Evolutionary conservation across 2,888 invertebrate genomes (phyloP).

Genomic region (Cephus nigrinus): DNA sequence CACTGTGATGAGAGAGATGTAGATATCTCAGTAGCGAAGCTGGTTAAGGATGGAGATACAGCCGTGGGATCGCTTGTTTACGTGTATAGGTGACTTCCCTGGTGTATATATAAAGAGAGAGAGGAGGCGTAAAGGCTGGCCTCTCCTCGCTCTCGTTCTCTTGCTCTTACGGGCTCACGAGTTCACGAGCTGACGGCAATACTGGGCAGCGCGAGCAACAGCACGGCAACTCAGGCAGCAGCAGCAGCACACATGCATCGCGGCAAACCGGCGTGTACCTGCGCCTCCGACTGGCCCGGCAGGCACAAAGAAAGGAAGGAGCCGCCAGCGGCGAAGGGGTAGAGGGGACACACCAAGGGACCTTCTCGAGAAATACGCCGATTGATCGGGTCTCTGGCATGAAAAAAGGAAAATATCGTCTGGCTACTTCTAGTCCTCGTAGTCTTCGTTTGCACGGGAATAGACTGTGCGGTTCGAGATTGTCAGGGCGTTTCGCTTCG

Average conservation of each 20-base stretch:
- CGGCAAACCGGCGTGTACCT: constrained; percentile 31
- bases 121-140: too few relatives aligned
- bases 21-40: too few relatives aligned
- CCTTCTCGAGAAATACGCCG: constrained; percentile 31
- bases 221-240: neutral
- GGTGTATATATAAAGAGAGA: too few relatives aligned
- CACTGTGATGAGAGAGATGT: too few relatives aligned
- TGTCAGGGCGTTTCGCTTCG: constrained; percentile 48
- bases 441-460: too few relatives aligned
- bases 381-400: constrained; percentile 2
- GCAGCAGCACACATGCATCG: neutral
- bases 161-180: too few relatives aligned
- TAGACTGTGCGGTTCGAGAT: constrained; percentile 3
- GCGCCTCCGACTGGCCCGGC: constrained; percentile 45
- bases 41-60: too few relatives aligned
- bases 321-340: constrained; percentile 15
- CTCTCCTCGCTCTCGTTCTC: too few relatives aligned
- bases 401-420: neutral
- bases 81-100: too few relatives aligned
- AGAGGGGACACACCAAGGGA: constrained; percentile 22
- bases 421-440: too few relatives aligned
- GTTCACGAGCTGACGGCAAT: neutral
- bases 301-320: constrained; percentile 38
- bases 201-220: neutral
- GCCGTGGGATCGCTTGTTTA: too few relatives aligned